Conservation (phyloP, 2,888 invertebrate species). For the Thecocarcelia acutangulata region DNA sequence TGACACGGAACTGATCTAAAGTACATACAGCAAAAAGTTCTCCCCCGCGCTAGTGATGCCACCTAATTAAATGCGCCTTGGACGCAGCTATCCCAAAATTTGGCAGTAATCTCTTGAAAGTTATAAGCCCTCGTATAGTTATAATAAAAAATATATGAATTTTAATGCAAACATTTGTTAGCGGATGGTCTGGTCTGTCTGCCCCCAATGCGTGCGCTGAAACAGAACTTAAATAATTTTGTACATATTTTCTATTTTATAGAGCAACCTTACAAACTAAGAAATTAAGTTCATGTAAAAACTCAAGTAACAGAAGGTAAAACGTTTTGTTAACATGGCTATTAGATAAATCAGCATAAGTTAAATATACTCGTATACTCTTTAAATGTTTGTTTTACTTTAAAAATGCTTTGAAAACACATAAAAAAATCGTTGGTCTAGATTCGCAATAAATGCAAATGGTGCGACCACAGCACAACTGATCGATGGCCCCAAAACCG, state of each 20-base stretch:
- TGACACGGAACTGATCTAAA: too few relatives aligned
- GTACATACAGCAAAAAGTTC: too few relatives aligned
- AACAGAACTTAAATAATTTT: too few relatives aligned
- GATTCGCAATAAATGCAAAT: conserved; percentile 39
- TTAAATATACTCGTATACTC: conserved; percentile 45
- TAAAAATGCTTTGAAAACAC: conserved; percentile 16
- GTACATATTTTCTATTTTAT: neutral
- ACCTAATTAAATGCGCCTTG: too few relatives aligned
- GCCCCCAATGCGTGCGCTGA: too few relatives aligned
- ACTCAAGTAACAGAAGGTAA: conserved; percentile 18
- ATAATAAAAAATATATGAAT: too few relatives aligned
- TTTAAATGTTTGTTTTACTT: conserved; percentile 52
- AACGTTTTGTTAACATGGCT: conserved; percentile 59
- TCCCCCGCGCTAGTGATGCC: too few relatives aligned
- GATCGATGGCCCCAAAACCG: conserved; percentile 68
- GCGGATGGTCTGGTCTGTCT: too few relatives aligned
- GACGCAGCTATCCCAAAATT: too few relatives aligned
- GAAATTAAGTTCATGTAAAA: conserved; percentile 47
- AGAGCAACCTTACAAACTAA: neutral
- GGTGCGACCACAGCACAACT: conserved; percentile 29
- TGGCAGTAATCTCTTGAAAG: too few relatives aligned
- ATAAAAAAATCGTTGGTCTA: conserved; percentile 47
- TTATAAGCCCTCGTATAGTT: too few relatives aligned
- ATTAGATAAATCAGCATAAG: conserved; percentile 65
- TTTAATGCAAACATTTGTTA: too few relatives aligned